Evolutionary conservation across 2,113 vertebrate genomes (phyloP).

Genomic region (Andinoacara biseriatus): DNA sequence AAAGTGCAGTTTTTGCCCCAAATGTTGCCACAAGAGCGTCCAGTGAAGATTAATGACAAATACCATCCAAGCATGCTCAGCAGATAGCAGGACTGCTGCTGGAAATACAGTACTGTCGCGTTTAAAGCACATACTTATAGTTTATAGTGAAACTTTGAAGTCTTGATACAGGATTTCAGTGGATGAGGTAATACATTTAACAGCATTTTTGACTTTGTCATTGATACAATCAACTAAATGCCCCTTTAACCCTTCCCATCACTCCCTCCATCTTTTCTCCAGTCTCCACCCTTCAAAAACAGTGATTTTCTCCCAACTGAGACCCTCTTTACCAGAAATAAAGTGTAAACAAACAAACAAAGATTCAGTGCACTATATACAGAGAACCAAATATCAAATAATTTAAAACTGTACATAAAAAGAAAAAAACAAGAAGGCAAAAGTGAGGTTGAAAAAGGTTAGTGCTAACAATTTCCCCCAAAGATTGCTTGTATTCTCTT

Average conservation of each 20-base stretch:
- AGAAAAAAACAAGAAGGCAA: constrained; percentile 72
- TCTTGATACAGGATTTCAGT: not conserved
- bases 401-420: constrained; percentile 80
- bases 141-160: not conserved
- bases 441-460: constrained; percentile 68
- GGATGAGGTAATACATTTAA: constrained; percentile 28
- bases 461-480: constrained; percentile 37
- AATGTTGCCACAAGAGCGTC: not conserved
- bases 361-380: constrained; percentile 61
- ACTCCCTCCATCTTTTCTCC: not conserved
- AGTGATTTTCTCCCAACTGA: not conserved
- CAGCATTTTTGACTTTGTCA: not conserved
- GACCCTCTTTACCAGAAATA: constrained; percentile 19
- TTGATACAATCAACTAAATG: not conserved
- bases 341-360: constrained; percentile 62
- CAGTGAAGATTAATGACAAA: not conserved
- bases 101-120: not conserved
- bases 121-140: constrained; percentile 25
- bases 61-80: not conserved
- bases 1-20: not conserved
- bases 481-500: constrained; percentile 10
- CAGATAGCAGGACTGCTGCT: not conserved
- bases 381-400: constrained; percentile 72
- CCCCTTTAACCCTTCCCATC: not conserved
- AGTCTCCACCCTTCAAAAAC: constrained; percentile 12